Base-by-base conservation (phyloP, 2,888 invertebrate genomes). In the Aradus depressus region DNA sequence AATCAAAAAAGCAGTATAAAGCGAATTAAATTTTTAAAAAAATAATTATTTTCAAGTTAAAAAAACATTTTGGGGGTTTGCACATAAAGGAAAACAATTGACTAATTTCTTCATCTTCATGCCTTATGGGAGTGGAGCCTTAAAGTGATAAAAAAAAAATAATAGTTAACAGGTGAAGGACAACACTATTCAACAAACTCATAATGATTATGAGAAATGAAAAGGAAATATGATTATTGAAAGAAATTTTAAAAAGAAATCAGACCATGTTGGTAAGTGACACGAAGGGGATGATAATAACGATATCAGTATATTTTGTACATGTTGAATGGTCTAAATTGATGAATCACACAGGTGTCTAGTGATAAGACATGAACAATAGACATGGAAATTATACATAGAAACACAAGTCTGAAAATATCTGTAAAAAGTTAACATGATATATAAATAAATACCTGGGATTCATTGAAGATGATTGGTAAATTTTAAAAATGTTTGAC, bases 341-440 rank as follows among this genome's bases (percentile, higher is more conserved):
- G 41, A 55, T 50, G 58, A 55, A 58, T 58, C 58, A 53, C 54
- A 58, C 58, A 58, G 58, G 58, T 58, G 58, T 58, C 52, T 52
- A 47, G 34, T 58, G 58, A 58, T 55, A 55, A 53, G 38, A 55
- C 42, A 39, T 19, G 16, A 41, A 41, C 25, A n/a, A n/a, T n/a
- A n/a, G n/a, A n/a, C n/a, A n/a, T n/a, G n/a, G n/a, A n/a, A n/a
- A n/a, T n/a, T n/a, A n/a, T n/a, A n/a, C n/a, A n/a, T n/a, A n/a
- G n/a, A n/a, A n/a, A n/a, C n/a, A n/a, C n/a, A n/a, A n/a, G n/a
- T n/a, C n/a, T n/a, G n/a, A n/a, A n/a, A n/a, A n/a, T n/a, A n/a
- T n/a, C n/a, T n/a, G n/a, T n/a, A n/a, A n/a, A n/a, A n/a, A n/a
- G n/a, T n/a, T n/a, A n/a, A n/a, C n/a, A n/a, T n/a, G n/a, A n/a